Base-by-base conservation (phyloP, 1,140 invertebrate genomes). In the Sitobion miscanthi region DNA sequence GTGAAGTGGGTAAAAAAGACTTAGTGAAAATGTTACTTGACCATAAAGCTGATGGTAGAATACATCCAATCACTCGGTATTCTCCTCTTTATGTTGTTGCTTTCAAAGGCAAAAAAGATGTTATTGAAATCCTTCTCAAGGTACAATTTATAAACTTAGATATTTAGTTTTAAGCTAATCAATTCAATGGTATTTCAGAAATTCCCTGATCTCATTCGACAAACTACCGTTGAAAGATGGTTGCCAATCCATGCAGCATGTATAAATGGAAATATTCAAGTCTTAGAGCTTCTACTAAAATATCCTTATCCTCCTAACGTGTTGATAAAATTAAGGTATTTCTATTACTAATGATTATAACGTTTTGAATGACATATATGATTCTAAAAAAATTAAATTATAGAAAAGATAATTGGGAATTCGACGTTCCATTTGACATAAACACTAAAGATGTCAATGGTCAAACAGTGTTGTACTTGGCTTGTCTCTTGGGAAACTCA, bases 61-160 rank as follows among this genome's bases (percentile, higher is more conserved):
- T 97, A 62, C 98, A 99, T 96, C 97, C 98, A 17, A 97, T 98
- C 17, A 99, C 98, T 2, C 97, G 98, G 94, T 98, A 99, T 95
- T 98, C 98, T 14, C 98, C 99, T 1, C 95, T 99, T 1, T 99
- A 99, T 95, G 97, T 98, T 90, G 98, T 98, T 17, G 98, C 97
- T 94, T 98, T 98, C 95, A 97, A 98, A 95, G 98, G 98, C 2
- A 97, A 97, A 95, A 95, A 96, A 94, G 97, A 98, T 88, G 97
- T 99, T 93, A 97, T 97, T 0, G 96, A 97, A 94, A 95, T 98
- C 87, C 95, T 99, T 88, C 95, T 99, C 21, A 96, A 94, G 94
- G 94, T 95, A 90, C 86, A 57, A 47, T 87, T 49, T 30, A 90
- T 52, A 82, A 38, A 83, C n/a, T 85, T 54, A 30, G 49, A 30